Conservation (phyloP, 1,140 invertebrate genomes). For the Drosophila fuyamai region DNA sequence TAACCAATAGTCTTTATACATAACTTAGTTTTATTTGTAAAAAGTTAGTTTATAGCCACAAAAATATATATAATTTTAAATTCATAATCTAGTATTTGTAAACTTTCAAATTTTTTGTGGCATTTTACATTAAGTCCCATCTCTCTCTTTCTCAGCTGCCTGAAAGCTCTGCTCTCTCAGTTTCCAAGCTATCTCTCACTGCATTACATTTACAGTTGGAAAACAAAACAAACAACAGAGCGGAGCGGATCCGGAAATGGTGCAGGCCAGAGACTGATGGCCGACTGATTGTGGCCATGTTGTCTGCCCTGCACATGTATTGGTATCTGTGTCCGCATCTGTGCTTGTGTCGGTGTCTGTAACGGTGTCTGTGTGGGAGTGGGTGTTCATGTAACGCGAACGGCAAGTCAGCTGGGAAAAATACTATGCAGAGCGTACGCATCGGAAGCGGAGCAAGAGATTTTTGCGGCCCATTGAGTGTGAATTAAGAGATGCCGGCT, state of each 20-base stretch:
- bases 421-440: constrained; percentile 48
- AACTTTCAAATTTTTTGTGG: too few relatives aligned
- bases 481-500: constrained; percentile 71
- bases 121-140: not conserved
- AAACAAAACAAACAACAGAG: constrained; percentile 32
- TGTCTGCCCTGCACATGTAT: constrained; percentile 18
- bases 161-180: constrained; percentile 2
- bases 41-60: too few relatives aligned
- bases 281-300: constrained; percentile 36
- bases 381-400: constrained; percentile 30
- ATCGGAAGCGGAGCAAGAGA: constrained; percentile 13
- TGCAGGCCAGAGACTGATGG: constrained; percentile 36
- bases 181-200: not conserved
- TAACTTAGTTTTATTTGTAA: too few relatives aligned
- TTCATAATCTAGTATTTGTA: too few relatives aligned
- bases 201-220: constrained; percentile 12
- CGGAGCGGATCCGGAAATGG: constrained; percentile 48
- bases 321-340: not conserved
- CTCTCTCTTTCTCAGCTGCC: not conserved
- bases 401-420: constrained; percentile 68
- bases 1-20: too few relatives aligned
- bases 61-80: too few relatives aligned
- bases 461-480: constrained; percentile 58
- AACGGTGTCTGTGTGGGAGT: not conserved
- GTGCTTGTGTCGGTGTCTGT: too few relatives aligned